Evolutionary conservation across 92 coral and sea anemone species (phyloP).

Genomic region (Epizoanthus fatuus): DNA sequence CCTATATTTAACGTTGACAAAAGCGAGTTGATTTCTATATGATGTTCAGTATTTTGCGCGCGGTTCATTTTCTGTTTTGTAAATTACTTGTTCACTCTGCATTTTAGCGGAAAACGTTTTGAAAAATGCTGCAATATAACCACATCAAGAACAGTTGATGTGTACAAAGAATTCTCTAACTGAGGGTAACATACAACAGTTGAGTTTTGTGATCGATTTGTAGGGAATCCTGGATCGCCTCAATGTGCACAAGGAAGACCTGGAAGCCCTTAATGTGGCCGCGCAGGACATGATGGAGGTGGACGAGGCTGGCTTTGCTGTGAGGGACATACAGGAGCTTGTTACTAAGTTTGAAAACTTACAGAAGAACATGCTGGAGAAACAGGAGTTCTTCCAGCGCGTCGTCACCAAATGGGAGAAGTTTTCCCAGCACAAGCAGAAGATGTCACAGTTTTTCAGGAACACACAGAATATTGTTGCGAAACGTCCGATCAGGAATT

Average conservation of each 20-base stretch:
- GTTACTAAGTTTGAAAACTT: conserved; percentile 89
- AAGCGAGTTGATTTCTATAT: too few species aligned
- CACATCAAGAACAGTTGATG: too few species aligned
- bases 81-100: too few species aligned
- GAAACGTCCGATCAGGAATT: conserved; percentile 75
- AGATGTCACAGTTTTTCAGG: conserved; percentile 89
- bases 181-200: not conserved
- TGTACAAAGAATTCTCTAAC: not conserved
- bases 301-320: conserved; percentile 83
- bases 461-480: conserved; percentile 89
- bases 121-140: too few species aligned
- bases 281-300: conserved; percentile 91
- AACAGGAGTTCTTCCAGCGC: conserved; percentile 87
- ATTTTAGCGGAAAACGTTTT: too few species aligned
- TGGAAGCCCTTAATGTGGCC: conserved; percentile 87
- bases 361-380: conserved; percentile 85
- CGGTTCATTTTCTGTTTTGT: too few species aligned
- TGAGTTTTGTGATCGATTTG: not conserved
- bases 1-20: too few species aligned
- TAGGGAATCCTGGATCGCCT: conserved; percentile 95
- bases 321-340: conserved; percentile 81
- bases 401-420: conserved; percentile 87
- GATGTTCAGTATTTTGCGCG: too few species aligned
- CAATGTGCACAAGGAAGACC: conserved; percentile 92
- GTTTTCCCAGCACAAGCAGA: conserved; percentile 89